phyloP scores from a whole-genome alignment of 2,888 invertebrate species.

The Diogma glabrata region DNA sequence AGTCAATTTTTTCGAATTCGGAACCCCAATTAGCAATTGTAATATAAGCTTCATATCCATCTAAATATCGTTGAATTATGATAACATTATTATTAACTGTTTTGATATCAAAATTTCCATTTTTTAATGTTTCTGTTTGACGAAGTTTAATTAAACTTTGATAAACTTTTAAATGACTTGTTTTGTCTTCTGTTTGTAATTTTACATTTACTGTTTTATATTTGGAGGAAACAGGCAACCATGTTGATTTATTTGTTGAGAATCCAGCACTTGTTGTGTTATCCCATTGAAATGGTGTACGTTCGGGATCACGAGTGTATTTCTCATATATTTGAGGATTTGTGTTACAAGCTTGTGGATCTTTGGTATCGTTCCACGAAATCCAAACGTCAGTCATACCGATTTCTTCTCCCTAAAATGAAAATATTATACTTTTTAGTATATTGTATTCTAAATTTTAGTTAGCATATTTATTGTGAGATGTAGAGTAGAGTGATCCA shows the following conservation, averaged over 20 bases:
- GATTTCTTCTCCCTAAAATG: constrained; percentile 64
- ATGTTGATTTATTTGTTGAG: constrained; percentile 29
- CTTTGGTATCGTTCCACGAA: constrained; percentile 49
- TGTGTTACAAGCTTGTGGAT: constrained; percentile 52
- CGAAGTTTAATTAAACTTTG: constrained; percentile 35
- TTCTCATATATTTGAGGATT: constrained; percentile 46
- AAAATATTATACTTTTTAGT: no score
- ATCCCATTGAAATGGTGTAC: constrained; percentile 54
- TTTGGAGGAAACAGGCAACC: constrained; percentile 35
- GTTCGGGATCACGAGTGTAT: constrained; percentile 48
- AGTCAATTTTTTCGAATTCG: background rate
- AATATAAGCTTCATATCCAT: background rate
- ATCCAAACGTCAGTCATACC: constrained; percentile 59
- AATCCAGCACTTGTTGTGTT: constrained; percentile 31
- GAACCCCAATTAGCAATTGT: constrained; percentile 3
- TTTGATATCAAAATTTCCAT: background rate
- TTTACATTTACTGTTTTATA: constrained; percentile 47
- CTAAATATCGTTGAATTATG: background rate
- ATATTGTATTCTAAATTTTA: no score
- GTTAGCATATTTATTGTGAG: no score
- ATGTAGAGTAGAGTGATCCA: no score
- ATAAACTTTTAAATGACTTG: constrained; percentile 49
- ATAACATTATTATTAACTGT: background rate
- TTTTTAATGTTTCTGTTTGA: background rate
- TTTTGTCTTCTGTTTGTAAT: constrained; percentile 28